Conservation (phyloP, 1,140 invertebrate genomes). For the Lysiphlebus fabarum region DNA sequence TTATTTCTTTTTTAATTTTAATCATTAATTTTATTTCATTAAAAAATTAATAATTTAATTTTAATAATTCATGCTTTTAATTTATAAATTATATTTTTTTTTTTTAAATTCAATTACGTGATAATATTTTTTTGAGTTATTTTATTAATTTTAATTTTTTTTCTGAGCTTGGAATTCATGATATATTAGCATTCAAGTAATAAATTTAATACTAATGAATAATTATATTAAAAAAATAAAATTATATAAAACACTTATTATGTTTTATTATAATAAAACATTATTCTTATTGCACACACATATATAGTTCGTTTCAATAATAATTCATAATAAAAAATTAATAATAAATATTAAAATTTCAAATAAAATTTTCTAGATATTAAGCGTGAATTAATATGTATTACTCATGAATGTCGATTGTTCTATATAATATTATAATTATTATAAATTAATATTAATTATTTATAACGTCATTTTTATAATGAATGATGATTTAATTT, state of each 20-base stretch:
- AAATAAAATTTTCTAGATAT: conserved; percentile 1
- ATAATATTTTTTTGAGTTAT: no score
- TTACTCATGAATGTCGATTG: conserved; percentile 5
- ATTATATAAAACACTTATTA: background rate
- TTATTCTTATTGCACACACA: background rate
- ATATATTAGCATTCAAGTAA: no score
- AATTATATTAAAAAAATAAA: no score
- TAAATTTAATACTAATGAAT: no score
- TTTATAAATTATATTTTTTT: no score
- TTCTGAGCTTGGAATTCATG: no score
- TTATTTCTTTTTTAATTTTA: no score
- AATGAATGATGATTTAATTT: conserved; percentile 2
- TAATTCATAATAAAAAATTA: conserved; percentile 17
- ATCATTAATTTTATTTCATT: no score
- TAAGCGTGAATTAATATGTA: conserved; percentile 10
- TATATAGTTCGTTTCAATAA: conserved; percentile 15
- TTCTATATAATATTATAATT: background rate
- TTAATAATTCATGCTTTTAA: no score
- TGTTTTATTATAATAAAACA: conserved; percentile 12
- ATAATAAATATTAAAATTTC: conserved; percentile 17
- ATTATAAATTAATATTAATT: background rate
- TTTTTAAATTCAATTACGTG: no score
- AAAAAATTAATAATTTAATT: no score
- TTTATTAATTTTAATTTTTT: no score
- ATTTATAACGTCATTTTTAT: background rate